Evolutionary conservation across 2,113 vertebrate species (phyloP), one percentile per base, ranked within the genome.

Genomic region (Albula goreensis): DNA sequence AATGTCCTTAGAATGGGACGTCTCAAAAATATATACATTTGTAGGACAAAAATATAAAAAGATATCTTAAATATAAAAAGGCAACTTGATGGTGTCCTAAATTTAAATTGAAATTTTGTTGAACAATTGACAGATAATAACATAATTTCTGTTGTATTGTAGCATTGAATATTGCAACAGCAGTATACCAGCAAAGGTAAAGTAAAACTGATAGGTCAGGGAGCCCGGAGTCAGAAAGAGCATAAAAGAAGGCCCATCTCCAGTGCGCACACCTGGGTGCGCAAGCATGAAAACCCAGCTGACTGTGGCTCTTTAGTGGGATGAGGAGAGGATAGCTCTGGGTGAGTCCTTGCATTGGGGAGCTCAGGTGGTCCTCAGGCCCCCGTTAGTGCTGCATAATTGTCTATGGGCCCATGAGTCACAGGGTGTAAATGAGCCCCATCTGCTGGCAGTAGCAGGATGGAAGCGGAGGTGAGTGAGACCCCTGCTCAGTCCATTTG

Each of bases 381-480:
- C 52, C 74, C 84, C 52, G 50, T 80, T 63, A 85, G 78, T 25
- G 50, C 81, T 79, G 70, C 83, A 85, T 87, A 87, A 0, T 25
- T 87, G 81, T 90, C 88, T 86, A 86, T 82, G 60, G 83, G 89
- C 90, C 91, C 87, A 60, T 31, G 87, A 90, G 90, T 89, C 89
- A 89, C 89, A 89, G 90, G 86, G 91, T 90, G 87, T 89, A 94
- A 94, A 95, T 90, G 92, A 95, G 93, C 90, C 92, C 92, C 93
- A 94, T 94, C 93, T 95, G 94, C 89, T 85, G 80, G 56, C 66
- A 41, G 31, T 41, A 41, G 31, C 89, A 88, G 89, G 83, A 82
- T 85, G 88, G 52, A 50, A 50, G 82, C 86, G 70, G 25, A 83
- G 80, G 85, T 53, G 50, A 86, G 77, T 56, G 84, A 85, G 87